These are phyloP conservation scores for Leucoptera coffeella DNA, from an alignment of 2,888 invertebrate species.

Conservation along the genomic window DNA sequence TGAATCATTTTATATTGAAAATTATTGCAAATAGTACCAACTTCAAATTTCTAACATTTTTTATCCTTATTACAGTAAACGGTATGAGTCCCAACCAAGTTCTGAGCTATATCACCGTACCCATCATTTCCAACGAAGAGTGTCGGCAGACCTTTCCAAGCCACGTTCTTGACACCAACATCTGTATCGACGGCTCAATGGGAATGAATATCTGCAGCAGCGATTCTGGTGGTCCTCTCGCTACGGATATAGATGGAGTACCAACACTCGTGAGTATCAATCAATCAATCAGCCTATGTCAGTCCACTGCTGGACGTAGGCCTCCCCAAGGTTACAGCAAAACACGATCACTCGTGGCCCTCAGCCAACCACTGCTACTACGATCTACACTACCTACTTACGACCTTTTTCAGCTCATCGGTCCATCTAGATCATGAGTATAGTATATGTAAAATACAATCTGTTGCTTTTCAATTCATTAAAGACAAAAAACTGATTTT, in stretches of 20 bases:
- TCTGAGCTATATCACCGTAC: constrained; percentile 3
- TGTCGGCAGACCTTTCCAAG: constrained; percentile 16
- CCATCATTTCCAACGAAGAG: constrained; percentile 11
- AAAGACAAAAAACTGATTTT: too few relatives aligned
- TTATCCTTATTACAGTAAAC: neutral
- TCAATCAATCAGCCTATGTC: too few relatives aligned
- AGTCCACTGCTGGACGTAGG: too few relatives aligned
- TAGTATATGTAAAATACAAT: too few relatives aligned
- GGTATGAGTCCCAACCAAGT: constrained; percentile 2
- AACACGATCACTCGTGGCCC: too few relatives aligned
- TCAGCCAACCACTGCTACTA: too few relatives aligned
- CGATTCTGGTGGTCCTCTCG: constrained; percentile 10
- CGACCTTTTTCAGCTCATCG: too few relatives aligned
- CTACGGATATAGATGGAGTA: constrained; percentile 1
- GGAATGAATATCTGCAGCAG: constrained; percentile 17
- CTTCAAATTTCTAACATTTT: neutral
- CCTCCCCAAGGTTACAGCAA: too few relatives aligned
- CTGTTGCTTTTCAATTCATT: too few relatives aligned
- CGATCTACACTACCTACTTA: neutral
- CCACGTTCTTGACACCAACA: constrained; percentile 12
- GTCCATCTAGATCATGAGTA: neutral
- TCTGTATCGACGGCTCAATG: constrained; percentile 16
- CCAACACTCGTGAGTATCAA: neutral
- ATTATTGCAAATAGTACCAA: neutral
- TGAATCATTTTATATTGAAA: neutral